Evolutionary conservation across 30 jellyfish, hydroid and myxozoan species (phyloP).

Genomic region (Aurelia aurita): DNA sequence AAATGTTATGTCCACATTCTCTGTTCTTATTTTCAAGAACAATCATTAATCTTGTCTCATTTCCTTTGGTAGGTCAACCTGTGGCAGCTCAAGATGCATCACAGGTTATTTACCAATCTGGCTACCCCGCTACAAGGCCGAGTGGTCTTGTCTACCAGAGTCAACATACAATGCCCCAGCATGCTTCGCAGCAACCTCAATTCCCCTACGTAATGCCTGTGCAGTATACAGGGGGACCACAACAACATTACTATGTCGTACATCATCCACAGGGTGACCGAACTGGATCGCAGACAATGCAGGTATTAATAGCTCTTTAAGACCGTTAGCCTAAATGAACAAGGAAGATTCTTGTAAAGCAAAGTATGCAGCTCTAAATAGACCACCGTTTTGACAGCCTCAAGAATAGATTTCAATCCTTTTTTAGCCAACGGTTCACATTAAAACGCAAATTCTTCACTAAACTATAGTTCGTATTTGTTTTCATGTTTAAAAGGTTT

Average conservation of each 20-base stretch:
- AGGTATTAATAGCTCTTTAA: constrained; percentile 17
- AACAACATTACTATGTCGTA: constrained; percentile 77
- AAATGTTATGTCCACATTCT: too few species aligned
- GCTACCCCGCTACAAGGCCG: constrained; percentile 55
- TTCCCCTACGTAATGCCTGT: constrained; percentile 79
- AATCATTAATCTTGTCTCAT: too few species aligned
- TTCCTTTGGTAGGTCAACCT: constrained; percentile 65
- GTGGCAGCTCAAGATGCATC: constrained; percentile 80
- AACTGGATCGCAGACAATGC: constrained; percentile 45
- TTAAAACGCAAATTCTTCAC: too few species aligned
- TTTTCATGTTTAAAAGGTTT: too few species aligned
- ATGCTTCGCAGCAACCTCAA: constrained; percentile 49
- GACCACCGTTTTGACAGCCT: too few species aligned
- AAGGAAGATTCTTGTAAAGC: too few species aligned
- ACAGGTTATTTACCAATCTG: constrained; percentile 71
- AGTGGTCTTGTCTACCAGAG: constrained; percentile 47
- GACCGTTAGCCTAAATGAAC: too few species aligned
- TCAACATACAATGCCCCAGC: constrained; percentile 52
- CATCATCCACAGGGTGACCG: constrained; percentile 79
- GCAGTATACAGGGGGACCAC: constrained; percentile 75
- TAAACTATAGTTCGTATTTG: too few species aligned
- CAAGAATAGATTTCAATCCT: too few species aligned
- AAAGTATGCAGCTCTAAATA: too few species aligned
- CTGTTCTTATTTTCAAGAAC: too few species aligned
- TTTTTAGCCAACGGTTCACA: too few species aligned